Percentiles rank a stretch among this genome's conserved stretches.
phyloP scores from a whole-genome alignment of 2,888 invertebrate genomes.

The Synergus laeviventris region DNA sequence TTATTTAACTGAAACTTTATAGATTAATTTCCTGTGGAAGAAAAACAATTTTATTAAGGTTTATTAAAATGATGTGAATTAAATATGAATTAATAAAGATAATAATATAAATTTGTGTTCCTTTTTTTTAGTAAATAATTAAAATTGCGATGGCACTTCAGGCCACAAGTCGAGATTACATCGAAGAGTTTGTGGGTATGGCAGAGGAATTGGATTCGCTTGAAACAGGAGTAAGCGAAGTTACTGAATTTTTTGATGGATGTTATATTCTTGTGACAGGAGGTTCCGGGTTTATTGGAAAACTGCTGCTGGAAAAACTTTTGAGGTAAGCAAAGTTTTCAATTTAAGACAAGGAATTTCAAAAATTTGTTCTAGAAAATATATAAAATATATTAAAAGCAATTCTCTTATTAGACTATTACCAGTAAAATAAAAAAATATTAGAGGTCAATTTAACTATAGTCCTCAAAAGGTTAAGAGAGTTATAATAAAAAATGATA shows the following conservation, averaged over 20 bases:
- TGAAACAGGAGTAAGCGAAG: conserved; percentile 59
- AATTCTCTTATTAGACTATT: too few species aligned
- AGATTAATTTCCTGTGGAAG: too few species aligned
- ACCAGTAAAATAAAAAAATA: too few species aligned
- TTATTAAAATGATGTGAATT: too few species aligned
- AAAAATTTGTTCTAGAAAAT: not conserved
- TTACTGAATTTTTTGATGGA: conserved; percentile 65
- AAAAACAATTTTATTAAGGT: too few species aligned
- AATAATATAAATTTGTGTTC: not conserved
- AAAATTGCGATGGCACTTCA: conserved; percentile 5
- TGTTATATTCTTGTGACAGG: conserved; percentile 71
- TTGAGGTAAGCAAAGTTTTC: conserved; percentile 65
- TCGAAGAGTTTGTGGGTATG: conserved; percentile 53
- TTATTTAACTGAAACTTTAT: not conserved
- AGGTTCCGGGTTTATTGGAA: conserved; percentile 72
- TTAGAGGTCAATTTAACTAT: too few species aligned
- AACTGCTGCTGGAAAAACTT: conserved; percentile 71
- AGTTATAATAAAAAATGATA: too few species aligned
- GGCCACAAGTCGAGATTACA: conserved; percentile 44
- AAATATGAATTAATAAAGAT: not conserved
- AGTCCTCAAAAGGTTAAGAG: too few species aligned
- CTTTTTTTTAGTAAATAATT: not conserved
- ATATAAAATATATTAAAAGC: too few species aligned
- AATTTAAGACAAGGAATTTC: not conserved
- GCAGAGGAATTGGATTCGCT: conserved; percentile 37